These are phyloP conservation scores for Apamea crenata DNA, from an alignment of 2,888 invertebrate genomes.

Conservation along the genomic window DNA sequence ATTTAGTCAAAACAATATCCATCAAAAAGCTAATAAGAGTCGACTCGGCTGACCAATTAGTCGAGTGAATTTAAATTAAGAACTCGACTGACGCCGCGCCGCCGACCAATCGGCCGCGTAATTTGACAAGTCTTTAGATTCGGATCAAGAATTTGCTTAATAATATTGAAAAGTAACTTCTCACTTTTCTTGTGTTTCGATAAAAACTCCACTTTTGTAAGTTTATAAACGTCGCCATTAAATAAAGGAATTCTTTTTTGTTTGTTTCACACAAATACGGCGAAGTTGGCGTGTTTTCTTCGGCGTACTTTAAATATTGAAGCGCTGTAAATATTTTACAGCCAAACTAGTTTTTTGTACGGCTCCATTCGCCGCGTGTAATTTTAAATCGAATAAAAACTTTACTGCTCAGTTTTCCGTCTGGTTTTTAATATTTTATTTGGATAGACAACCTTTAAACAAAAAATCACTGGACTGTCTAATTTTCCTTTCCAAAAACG, in stretches of 20 bases:
- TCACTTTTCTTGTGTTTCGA: conserved; percentile 51
- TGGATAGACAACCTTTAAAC: background rate
- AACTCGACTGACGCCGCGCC: conserved; percentile 67
- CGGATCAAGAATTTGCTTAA: conserved; percentile 63
- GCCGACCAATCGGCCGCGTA: conserved; percentile 71
- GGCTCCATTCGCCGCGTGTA: conserved; percentile 15
- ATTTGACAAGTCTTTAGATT: conserved; percentile 73
- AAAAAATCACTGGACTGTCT: background rate
- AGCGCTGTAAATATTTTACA: conserved; percentile 61
- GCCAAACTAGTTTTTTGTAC: conserved; percentile 49
- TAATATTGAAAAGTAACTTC: conserved; percentile 59
- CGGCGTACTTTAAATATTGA: conserved; percentile 60
- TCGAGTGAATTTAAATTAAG: conserved; percentile 75
- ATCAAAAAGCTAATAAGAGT: conserved; percentile 73
- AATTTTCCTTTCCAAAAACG: background rate
- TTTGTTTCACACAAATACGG: conserved; percentile 60
- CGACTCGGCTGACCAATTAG: conserved; percentile 72
- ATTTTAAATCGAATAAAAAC: conserved; percentile 44
- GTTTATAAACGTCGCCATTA: conserved; percentile 56
- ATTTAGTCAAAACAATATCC: conserved; percentile 70
- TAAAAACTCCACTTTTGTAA: conserved; percentile 59
- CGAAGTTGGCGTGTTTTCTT: conserved; percentile 55
- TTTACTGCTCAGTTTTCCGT: conserved; percentile 43
- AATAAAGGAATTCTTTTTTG: conserved; percentile 57
- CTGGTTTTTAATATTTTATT: conserved; percentile 42